Base-by-base conservation (phyloP, 2,888 invertebrate species). In the Agonopterix subpropinquella region DNA sequence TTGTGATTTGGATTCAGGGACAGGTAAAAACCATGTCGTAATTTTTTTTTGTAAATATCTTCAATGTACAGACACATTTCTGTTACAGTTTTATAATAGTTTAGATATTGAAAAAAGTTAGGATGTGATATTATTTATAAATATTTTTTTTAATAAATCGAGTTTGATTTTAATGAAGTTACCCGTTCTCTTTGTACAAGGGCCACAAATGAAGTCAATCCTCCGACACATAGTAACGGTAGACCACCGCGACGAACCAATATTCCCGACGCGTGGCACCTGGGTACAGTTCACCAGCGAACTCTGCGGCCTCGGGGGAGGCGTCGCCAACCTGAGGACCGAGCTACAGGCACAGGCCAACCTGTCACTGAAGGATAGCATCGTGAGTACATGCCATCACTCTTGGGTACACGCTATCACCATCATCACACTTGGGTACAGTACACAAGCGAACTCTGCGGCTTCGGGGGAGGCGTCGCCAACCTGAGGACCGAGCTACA, bases 391-490 rank as follows among this genome's bases (percentile, higher is more conserved):
- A 11, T n/a, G n/a, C 39, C 39, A 28, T 28, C 5, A 28, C 28
- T 28, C 28, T 2, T 28, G 28, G 28, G 28, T 28, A 28, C 28
- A 28, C 39, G n/a, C 39, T n/a, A 28, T 28, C 28, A 28, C 7
- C 28, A 28, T 28, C 28, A 7, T 28, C 5, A 28, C 28, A 7
- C 28, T 5, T 28, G 5, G 28, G 28, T 28, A 28, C 28, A 28
- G 28, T 28, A 7, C 28, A 5, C 28, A 28, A 28, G 28, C 18
- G 18, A 18, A 62, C 37, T 45, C 36, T 47, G 42, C 36, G 94
- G 97, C 0, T 74, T 98, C 5, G 98, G 98, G 8, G 99, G 99
- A 2, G 95, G 97, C 72, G 92, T 97, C n/a, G 94, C 95, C 11
- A 97, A 96, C 75, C 72, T 96, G 35, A 96, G 96, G 82, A 95